Base-by-base conservation (phyloP, 2,113 vertebrate genomes). In the Coturnix japonica region DNA sequence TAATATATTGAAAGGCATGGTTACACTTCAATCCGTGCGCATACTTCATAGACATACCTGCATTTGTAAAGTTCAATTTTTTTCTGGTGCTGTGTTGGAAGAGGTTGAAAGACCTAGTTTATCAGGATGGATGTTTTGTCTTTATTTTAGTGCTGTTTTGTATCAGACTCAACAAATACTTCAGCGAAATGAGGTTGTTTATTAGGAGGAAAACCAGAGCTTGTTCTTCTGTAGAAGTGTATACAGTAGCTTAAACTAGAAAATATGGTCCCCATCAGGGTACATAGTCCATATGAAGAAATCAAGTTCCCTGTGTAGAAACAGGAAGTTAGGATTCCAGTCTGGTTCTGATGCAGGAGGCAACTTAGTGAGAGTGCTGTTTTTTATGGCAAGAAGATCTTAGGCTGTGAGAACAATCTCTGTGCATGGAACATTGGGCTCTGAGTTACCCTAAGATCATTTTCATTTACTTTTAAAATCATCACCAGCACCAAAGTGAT, bases 91-190 rank as follows among this genome's bases (percentile, higher is more conserved):
- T 80, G 43, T 67, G 20, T 46, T 56, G 14, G 53, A 39, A 81
- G 73, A 30, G 64, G 12, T n/a, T 30, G 63, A 89, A 66, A 75
- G 26, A 81, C 7, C 39, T 61, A 44, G 0, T 49, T 93, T 53
- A 37, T 22, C 1, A 83, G 30, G 80, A 77, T 9, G 25, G 2
- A 15, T 17, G 3, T 19, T 90, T 81, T 49, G 25, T 6, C 15
- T 86, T 41, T 63, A 33, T 39, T 94, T 88, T 21, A 72, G 33
- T 51, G 49, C 26, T 57, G 15, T n/a, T 83, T 81, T 47, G 17
- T 13, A 19, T 19, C 26, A 65, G 49, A 22, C 80, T 63, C 63
- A 75, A 39, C 26, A 46, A 44, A 56, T 21, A 28, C 9, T 22
- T 75, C 1, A 72, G n/a, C 12, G 72, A 92, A 87, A 70, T 3